These are phyloP conservation scores for Tenebrio molitor DNA, from an alignment of 1,140 invertebrate species.

Conservation along the genomic window DNA sequence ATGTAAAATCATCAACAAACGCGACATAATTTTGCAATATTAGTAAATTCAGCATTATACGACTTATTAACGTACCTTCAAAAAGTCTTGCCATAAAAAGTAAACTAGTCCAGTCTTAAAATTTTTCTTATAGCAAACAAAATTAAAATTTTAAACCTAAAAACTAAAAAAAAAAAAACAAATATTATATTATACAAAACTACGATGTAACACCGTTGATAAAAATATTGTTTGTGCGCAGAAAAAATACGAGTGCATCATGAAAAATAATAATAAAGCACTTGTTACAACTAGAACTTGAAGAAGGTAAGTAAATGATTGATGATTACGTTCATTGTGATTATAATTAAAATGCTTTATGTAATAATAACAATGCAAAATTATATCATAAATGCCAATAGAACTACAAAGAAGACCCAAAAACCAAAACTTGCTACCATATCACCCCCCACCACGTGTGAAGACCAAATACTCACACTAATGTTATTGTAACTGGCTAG, in stretches of 20 bases:
- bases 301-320: too few species aligned
- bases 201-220: too few species aligned
- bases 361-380: background rate
- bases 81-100: background rate
- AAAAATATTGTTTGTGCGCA: too few species aligned
- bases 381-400: background rate
- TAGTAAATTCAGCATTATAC: background rate
- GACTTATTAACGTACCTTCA: background rate
- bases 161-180: background rate
- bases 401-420: background rate
- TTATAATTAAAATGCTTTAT: too few species aligned
- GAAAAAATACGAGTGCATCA: background rate
- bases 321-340: too few species aligned
- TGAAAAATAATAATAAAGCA: too few species aligned
- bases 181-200: too few species aligned
- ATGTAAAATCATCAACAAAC: background rate
- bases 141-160: background rate
- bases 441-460: too few species aligned
- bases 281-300: too few species aligned
- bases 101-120: background rate
- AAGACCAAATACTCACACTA: conserved; percentile 82
- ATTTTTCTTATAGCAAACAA: background rate
- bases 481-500: conserved; percentile 88
- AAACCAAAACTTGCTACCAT: conserved; percentile 27
- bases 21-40: conserved; percentile 1